Percentiles rank a stretch among this genome's conserved stretches.
These are phyloP conservation scores for Catostomus latipinnis DNA, from an alignment of 2,797 vertebrate genomes.

Conservation along the genomic window DNA sequence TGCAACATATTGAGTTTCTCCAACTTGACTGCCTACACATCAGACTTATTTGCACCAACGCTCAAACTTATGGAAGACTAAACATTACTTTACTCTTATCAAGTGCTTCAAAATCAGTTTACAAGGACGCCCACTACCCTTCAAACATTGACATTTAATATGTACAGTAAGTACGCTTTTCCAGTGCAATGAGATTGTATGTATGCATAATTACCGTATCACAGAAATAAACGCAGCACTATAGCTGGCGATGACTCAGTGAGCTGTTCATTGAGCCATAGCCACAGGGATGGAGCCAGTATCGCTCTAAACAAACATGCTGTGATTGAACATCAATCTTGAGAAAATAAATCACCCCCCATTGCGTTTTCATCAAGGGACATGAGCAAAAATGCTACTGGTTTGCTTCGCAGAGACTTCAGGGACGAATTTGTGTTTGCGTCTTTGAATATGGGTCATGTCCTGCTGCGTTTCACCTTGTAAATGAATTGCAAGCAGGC, in stretches of 20 bases:
- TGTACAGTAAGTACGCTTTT: background rate
- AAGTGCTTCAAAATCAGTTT: background rate
- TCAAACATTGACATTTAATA: constrained; percentile 29
- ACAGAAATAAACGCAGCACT: constrained; percentile 1
- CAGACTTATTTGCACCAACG: background rate
- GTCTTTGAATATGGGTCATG: constrained; percentile 2
- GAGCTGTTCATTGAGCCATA: background rate
- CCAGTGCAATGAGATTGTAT: constrained; percentile 20
- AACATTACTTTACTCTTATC: background rate
- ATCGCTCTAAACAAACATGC: constrained; percentile 34
- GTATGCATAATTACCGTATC: constrained; percentile 40
- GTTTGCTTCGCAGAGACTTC: background rate
- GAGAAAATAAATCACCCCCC: constrained; percentile 23
- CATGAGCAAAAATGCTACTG: background rate
- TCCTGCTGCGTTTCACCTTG: constrained; percentile 11
- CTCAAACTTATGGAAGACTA: constrained; percentile 1
- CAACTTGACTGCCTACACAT: constrained; percentile 1
- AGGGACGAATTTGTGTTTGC: background rate
- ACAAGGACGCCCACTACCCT: background rate
- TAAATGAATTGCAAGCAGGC: constrained; percentile 6
- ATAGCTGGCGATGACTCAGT: constrained; percentile 11
- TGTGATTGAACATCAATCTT: constrained; percentile 28
- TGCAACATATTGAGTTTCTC: background rate
- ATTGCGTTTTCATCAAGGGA: constrained; percentile 22
- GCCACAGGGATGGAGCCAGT: background rate